These are phyloP conservation scores for Thyatira batis DNA, from an alignment of 2,888 invertebrate genomes.

Conservation along the genomic window DNA sequence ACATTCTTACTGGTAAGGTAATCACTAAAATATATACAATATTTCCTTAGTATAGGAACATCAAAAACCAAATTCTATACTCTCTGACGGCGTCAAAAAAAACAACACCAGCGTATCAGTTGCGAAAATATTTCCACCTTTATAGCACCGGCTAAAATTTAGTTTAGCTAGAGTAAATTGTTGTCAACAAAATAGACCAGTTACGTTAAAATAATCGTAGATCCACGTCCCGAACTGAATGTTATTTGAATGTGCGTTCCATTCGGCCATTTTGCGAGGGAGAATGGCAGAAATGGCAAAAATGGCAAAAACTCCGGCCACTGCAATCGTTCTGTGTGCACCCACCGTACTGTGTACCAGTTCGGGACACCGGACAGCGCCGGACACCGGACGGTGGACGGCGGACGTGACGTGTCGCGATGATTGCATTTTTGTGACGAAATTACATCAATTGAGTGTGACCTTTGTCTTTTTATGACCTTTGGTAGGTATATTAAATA, in stretches of 20 bases:
- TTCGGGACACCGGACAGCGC: too few relatives aligned
- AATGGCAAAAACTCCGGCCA: constrained; percentile 37
- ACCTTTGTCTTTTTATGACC: too few relatives aligned
- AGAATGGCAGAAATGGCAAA: constrained; percentile 54
- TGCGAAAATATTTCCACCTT: constrained; percentile 3
- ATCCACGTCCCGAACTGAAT: constrained; percentile 41
- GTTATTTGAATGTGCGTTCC: constrained; percentile 69
- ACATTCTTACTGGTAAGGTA: too few relatives aligned
- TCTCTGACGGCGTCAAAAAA: not conserved
- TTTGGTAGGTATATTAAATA: too few relatives aligned
- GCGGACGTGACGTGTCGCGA: constrained; percentile 24
- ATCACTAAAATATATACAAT: too few relatives aligned
- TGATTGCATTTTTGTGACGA: constrained; percentile 31
- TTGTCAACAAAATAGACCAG: not conserved
- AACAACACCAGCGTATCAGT: constrained; percentile 9
- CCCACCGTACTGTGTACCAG: constrained; percentile 20
- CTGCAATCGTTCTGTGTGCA: constrained; percentile 34
- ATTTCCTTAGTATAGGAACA: too few relatives aligned
- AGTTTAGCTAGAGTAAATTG: not conserved
- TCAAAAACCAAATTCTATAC: too few relatives aligned
- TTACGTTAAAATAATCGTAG: constrained; percentile 18
- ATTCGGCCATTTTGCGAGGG: constrained; percentile 52
- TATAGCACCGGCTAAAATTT: not conserved
- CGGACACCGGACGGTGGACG: not conserved
- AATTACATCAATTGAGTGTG: constrained; percentile 2